These are phyloP conservation scores for Poicephalus gulielmi DNA, from an alignment of 2,113 vertebrate genomes.

Conservation along the genomic window DNA sequence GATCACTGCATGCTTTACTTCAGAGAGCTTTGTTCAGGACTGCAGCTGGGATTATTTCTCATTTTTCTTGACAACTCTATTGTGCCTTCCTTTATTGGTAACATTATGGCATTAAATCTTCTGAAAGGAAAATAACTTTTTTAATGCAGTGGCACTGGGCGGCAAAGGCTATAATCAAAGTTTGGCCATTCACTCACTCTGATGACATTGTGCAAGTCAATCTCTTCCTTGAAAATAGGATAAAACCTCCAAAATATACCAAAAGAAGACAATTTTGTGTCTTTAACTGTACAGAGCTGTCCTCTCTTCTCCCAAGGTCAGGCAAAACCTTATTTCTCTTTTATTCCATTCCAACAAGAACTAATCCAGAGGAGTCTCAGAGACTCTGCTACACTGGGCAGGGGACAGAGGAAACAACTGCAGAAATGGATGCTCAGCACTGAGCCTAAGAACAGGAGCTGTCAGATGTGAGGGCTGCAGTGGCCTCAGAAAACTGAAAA, in stretches of 20 bases:
- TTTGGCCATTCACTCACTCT: neutral
- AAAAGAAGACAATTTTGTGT: neutral
- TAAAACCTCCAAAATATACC: neutral
- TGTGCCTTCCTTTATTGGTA: neutral
- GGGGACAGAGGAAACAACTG: accelerated
- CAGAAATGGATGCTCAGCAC: accelerated
- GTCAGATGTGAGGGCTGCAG: neutral
- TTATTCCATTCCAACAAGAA: neutral
- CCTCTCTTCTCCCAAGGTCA: neutral
- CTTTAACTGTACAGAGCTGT: neutral
- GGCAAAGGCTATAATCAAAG: neutral
- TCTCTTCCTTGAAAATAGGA: neutral
- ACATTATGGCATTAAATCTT: neutral
- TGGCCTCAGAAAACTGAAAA: neutral
- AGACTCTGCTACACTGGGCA: neutral
- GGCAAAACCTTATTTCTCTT: neutral
- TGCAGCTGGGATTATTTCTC: neutral
- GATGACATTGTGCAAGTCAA: accelerated
- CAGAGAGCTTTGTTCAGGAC: neutral
- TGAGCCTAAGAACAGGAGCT: neutral
- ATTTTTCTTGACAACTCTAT: neutral
- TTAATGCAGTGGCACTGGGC: neutral
- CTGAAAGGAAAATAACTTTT: neutral
- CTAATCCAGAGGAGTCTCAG: neutral
- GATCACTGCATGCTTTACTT: neutral